These are phyloP conservation scores for Nasonia oneida DNA, from an alignment of 2,888 invertebrate species.

Conservation along the genomic window DNA sequence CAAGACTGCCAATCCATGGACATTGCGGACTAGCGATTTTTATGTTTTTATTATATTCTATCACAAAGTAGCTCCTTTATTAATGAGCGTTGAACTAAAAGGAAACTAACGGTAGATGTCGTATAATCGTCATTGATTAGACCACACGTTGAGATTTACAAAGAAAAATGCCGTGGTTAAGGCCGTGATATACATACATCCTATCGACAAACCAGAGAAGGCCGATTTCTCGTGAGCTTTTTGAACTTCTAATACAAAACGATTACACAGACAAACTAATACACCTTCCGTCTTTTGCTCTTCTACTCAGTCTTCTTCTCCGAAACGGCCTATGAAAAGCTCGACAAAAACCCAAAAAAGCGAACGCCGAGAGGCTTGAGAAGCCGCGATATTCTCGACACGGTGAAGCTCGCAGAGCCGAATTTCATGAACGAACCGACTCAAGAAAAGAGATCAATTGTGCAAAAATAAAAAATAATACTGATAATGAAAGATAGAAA, in stretches of 20 bases:
- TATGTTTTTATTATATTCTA: conserved; percentile 40
- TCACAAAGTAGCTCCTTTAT: conserved; percentile 20
- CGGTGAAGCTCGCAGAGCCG: conserved; percentile 24
- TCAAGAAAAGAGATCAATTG: conserved; percentile 50
- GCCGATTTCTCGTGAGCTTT: conserved; percentile 44
- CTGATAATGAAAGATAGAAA: conserved; percentile 35
- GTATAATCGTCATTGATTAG: conserved; percentile 29
- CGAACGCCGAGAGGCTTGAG: conserved; percentile 35
- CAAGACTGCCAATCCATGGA: conserved; percentile 77
- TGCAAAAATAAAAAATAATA: conserved; percentile 46
- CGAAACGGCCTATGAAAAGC: conserved; percentile 59
- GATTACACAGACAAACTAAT: conserved; percentile 23
- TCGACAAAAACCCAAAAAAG: conserved; percentile 30
- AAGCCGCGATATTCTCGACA: conserved; percentile 45
- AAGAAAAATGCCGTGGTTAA: neutral
- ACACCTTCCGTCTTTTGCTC: conserved; percentile 44
- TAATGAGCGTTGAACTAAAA: conserved; percentile 22
- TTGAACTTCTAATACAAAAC: conserved; percentile 23
- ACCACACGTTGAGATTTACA: neutral
- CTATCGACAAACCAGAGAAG: conserved; percentile 29
- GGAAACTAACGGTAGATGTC: conserved; percentile 23
- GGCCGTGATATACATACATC: neutral
- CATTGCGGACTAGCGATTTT: conserved; percentile 52
- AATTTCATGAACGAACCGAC: conserved; percentile 39
- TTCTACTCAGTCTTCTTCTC: conserved; percentile 53